Evolutionary conservation across 2,113 vertebrate species (phyloP), one percentile per base, ranked within the genome.

Genomic region (Uropsilus gracilis): DNA sequence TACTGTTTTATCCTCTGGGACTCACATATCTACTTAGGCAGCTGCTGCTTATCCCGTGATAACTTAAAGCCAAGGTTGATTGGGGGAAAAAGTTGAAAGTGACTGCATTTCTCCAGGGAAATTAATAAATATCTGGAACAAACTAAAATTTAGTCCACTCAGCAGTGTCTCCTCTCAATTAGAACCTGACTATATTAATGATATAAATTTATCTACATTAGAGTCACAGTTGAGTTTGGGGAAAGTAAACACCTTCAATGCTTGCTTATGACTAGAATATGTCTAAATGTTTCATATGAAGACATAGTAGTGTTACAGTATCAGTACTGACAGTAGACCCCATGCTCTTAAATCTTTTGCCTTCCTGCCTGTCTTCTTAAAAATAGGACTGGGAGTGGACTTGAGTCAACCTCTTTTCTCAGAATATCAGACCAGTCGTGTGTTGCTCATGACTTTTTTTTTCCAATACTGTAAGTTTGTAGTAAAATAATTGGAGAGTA

Each of bases 81-180:
- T 93, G 73, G 53, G 39, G 88, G 78, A 75, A 88, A 69, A 34
- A 50, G 48, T 44, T 44, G 46, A 8, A 88, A 39, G 68, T 13
- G 22, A 75, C 59, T 89, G 9, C 28, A 14, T 48, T 94, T 90
- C 50, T 69, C 55, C 28, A 53, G 39, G 50, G 34, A 94, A 94
- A 78, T 92, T 76, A 83, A 82, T 30, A 61, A 87, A 34, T 76
- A 37, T 5, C 8, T 94, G 59, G 59, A 85, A 34, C 72, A 85
- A 13, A 53, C 42, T 85, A 80, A 28, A 61, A 10, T 28, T 59
- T 26, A n/a, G 71, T 48, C 44, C 30, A 39, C 3, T 42, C 71
- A 44, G 11, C 20, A 68, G 10, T 71, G 22, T 46, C 32, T 61
- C 0, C 30, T 64, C 37, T 76, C 34, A 90, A 20, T 55, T 55